These are phyloP conservation scores for Zhuqinia jingwanae DNA, from an alignment of 2,888 invertebrate species.

Conservation along the genomic window DNA sequence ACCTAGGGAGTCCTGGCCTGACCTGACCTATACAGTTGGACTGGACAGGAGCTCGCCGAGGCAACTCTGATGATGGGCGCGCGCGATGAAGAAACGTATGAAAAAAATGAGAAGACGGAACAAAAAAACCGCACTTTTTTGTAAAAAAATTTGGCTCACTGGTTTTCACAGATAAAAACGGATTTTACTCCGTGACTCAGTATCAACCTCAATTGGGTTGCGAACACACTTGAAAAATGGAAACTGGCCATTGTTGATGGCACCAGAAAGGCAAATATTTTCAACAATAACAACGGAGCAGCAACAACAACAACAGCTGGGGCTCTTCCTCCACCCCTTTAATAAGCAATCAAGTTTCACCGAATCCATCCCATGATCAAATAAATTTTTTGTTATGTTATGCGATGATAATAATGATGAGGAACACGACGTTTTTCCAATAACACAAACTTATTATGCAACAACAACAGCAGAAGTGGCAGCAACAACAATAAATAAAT, in stretches of 20 bases:
- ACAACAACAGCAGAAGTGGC: background rate
- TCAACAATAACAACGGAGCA: conserved; percentile 49
- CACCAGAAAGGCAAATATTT: conserved; percentile 56
- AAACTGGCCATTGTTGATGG: conserved; percentile 61
- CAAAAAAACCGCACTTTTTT: conserved; percentile 40
- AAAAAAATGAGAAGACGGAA: conserved; percentile 13
- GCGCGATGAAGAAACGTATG: conserved; percentile 39
- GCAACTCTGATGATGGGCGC: conserved; percentile 58
- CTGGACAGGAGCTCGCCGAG: conserved; percentile 71
- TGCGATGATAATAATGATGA: no score
- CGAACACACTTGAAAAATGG: conserved; percentile 65
- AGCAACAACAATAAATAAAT: no score
- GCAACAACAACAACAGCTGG: conserved; percentile 52
- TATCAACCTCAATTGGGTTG: conserved; percentile 64
- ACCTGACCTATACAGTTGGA: conserved; percentile 72
- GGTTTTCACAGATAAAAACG: conserved; percentile 64
- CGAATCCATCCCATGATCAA: no score
- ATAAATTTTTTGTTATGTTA: conserved; percentile 12
- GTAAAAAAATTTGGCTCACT: conserved; percentile 50
- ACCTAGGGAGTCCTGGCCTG: conserved; percentile 80
- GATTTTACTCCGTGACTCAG: conserved; percentile 66
- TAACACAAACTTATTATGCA: background rate
- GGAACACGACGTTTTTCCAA: no score
- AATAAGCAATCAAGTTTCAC: no score
- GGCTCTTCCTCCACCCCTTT: conserved; percentile 56